A percentile compares a stretch with the other conserved stretches of the same genome.
These are phyloP conservation scores for Harpegnathos saltator DNA, from an alignment of 1,140 invertebrate species.

Conservation along the genomic window DNA sequence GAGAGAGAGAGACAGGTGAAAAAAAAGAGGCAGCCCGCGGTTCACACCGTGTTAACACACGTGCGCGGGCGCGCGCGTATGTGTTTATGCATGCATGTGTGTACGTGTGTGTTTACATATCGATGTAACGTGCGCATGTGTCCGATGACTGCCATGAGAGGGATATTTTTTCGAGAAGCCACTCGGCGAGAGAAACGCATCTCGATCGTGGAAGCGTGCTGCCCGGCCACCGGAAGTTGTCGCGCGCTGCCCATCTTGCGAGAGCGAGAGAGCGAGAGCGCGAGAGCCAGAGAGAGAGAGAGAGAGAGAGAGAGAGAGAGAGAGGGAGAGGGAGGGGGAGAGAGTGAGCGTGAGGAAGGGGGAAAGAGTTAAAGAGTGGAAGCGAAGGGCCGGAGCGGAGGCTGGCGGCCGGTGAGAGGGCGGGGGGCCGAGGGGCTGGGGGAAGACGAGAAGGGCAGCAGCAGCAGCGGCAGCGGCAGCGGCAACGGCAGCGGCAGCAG, in stretches of 20 bases:
- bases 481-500: constrained; percentile 45
- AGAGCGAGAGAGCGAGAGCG: too few species aligned
- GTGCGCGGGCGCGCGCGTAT: background rate
- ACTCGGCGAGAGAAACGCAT: constrained; percentile 62
- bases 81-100: too few species aligned
- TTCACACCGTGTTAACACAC: constrained; percentile 49
- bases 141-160: constrained; percentile 51
- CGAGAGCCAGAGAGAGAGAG: too few species aligned
- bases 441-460: constrained; percentile 39
- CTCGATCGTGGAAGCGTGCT: constrained; percentile 71
- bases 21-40: constrained; percentile 50
- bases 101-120: constrained; percentile 58
- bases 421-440: constrained; percentile 11
- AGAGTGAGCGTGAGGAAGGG: constrained; percentile 35
- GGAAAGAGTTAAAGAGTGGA: constrained; percentile 58
- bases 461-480: too few species aligned
- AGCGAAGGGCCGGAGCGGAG: constrained; percentile 49
- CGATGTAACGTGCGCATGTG: constrained; percentile 62
- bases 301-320: too few species aligned
- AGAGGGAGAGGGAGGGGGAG: too few species aligned
- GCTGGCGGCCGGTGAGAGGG: constrained; percentile 46
- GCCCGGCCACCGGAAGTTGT: constrained; percentile 72
- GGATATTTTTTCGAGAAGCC: constrained; percentile 72
- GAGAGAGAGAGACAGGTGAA: constrained; percentile 42
- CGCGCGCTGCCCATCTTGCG: constrained; percentile 59